Conservation (phyloP, 2,797 vertebrate species). For the Manis pentadactyla region DNA sequence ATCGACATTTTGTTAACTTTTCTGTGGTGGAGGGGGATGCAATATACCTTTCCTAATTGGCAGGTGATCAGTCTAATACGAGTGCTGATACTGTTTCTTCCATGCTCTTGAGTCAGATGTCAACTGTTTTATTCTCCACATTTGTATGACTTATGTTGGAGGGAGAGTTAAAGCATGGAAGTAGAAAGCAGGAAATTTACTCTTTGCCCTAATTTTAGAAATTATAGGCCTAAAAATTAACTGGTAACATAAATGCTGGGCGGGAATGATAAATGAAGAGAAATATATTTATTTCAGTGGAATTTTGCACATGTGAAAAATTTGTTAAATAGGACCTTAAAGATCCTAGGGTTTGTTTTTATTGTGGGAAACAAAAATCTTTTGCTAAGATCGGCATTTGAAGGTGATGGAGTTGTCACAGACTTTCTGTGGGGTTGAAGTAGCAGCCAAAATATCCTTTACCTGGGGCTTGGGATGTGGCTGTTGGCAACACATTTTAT, state of each 20-base stretch:
- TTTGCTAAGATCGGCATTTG: slow-evolving; percentile 61
- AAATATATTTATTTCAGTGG: slow-evolving; percentile 72
- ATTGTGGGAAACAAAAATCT: slow-evolving; percentile 60
- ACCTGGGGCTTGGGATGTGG: slow-evolving; percentile 50
- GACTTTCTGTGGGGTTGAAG: slow-evolving; percentile 53
- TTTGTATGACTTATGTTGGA: slow-evolving; percentile 48
- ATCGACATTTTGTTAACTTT: slow-evolving; percentile 67
- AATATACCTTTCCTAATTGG: slow-evolving; percentile 63
- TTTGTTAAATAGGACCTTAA: slow-evolving; percentile 64
- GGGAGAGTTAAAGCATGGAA: slow-evolving; percentile 61
- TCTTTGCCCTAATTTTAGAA: slow-evolving; percentile 68
- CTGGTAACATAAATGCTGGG: slow-evolving; percentile 56
- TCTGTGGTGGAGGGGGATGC: slow-evolving; percentile 71
- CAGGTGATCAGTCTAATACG: slow-evolving; percentile 11
- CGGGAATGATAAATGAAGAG: slow-evolving; percentile 59
- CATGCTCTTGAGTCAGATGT: slow-evolving; percentile 80
- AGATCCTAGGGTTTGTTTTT: slow-evolving; percentile 69
- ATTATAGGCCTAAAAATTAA: slow-evolving; percentile 65
- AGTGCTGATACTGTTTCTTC: slow-evolving; percentile 83
- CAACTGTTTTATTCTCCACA: slow-evolving; percentile 72
- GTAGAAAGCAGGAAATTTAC: slow-evolving; percentile 59
- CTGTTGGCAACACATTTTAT: slow-evolving; percentile 72
- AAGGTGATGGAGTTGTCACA: slow-evolving; percentile 45
- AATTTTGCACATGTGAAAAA: slow-evolving; percentile 74
- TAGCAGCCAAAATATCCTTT: slow-evolving; percentile 66